Evolutionary conservation across 2,113 vertebrate genomes (phyloP), one percentile per base, ranked within the genome.

Genomic region (Mastomys natalensis): DNA sequence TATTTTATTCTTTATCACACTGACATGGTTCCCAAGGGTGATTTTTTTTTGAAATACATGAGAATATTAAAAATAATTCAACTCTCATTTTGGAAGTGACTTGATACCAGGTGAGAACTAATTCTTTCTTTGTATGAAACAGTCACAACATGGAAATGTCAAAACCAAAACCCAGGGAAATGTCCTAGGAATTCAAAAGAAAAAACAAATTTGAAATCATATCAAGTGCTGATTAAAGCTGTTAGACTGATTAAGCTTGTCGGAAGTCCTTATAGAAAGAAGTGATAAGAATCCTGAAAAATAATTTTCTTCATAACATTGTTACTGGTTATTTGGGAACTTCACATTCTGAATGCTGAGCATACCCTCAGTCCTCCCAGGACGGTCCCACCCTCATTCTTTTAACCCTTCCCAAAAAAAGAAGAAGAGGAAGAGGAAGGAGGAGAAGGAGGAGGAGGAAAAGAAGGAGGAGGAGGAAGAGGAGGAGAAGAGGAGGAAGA

Each of bases 11-110:
- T 68, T 91, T 95, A 78, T 73, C 72, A 78, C 37, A 68, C 9
- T 93, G 77, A 68, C 53, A 95, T 73, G 31, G 40, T 48, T 19
- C 26, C 17, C 11, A 93, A 89, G 34, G 29, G 58, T 90, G 51
- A 64, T 62, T 66, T 96, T 53, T 53, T 43, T 51, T 11, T 48
- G 73, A 40, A 66, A 92, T 53, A 73, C 53, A 48, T 73, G 26
- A 73, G 12, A 84, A 68, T 87, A 88, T 92, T 78, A 89, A 81
- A 88, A 93, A 72, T 81, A 82, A 84, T 62, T 93, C 37, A 48
- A 58, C 78, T 66, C 34, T 82, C 77, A 93, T 78, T 93, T 86
- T 91, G 2, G 24, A 58, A 87, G 81, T 55, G 66, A 96, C 2
- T 70, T 87, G 7, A 31, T 60, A 68, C 15, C 34, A 48, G 10